These are phyloP conservation scores for Meloidogyne exigua DNA, from an alignment of 1,140 invertebrate genomes.

Conservation along the genomic window DNA sequence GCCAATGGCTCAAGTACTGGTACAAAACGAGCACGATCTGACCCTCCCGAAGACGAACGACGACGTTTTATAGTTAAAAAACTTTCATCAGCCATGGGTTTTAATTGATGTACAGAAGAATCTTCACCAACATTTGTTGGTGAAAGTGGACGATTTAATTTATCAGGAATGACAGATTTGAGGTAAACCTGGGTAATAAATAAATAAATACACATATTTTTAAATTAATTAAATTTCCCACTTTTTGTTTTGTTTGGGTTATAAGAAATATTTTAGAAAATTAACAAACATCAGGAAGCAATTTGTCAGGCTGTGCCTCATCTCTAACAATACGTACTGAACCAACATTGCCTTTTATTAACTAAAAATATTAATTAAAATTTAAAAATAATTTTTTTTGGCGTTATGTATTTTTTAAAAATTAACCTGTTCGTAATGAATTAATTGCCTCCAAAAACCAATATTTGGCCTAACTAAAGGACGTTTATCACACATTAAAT, in stretches of 20 bases:
- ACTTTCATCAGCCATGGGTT: conserved; percentile 13
- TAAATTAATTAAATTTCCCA: too few relatives aligned
- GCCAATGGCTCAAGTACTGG: conserved; percentile 55
- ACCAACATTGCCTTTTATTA: conserved; percentile 55
- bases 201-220: background rate
- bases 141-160: conserved; percentile 26
- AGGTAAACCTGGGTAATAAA: conserved; percentile 54
- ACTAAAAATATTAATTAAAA: conserved; percentile 20
- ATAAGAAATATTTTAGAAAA: too few relatives aligned
- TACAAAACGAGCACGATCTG: conserved; percentile 47
- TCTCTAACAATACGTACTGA: conserved; percentile 57
- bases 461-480: conserved; percentile 82
- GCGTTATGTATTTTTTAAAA: too few relatives aligned
- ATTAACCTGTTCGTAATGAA: conserved; percentile 73
- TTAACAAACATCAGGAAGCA: conserved; percentile 45
- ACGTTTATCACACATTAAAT: conserved; percentile 65
- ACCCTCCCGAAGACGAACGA: conserved; percentile 24
- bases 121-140: conserved; percentile 35
- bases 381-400: too few relatives aligned
- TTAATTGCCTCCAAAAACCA: conserved; percentile 82
- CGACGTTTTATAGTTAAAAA: background rate
- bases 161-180: conserved; percentile 57
- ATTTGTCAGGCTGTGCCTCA: conserved; percentile 56
- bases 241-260: too few relatives aligned
- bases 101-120: conserved; percentile 7